phyloP scores from a whole-genome alignment of 2,797 vertebrate species.

The Sparus aurata region DNA sequence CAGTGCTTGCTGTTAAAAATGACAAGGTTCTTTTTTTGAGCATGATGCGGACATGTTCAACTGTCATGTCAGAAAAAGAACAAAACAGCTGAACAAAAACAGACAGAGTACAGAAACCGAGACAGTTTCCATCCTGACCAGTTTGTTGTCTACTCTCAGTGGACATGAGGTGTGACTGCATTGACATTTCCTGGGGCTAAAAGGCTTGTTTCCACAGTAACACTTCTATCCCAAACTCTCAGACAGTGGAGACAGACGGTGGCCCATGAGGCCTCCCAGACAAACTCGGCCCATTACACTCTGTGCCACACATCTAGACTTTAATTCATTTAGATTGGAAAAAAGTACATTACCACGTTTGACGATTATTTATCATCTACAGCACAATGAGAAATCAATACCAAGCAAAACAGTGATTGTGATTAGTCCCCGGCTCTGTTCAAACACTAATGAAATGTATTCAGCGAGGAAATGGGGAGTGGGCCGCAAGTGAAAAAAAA shows the following conservation, averaged over 20 bases:
- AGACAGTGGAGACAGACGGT: slow-evolving; percentile 8
- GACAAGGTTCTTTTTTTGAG: background rate
- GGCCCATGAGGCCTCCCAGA: slow-evolving; percentile 40
- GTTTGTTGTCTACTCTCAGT: slow-evolving; percentile 48
- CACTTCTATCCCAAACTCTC: slow-evolving; percentile 40
- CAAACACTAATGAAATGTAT: slow-evolving; percentile 66
- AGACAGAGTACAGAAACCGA: background rate
- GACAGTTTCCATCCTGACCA: slow-evolving; percentile 29
- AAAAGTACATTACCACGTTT: slow-evolving; percentile 48
- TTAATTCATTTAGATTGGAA: slow-evolving; percentile 56
- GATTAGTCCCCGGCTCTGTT: slow-evolving; percentile 57
- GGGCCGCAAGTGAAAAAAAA: slow-evolving; percentile 69
- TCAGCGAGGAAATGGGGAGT: slow-evolving; percentile 61
- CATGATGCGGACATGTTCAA: slow-evolving; percentile 13
- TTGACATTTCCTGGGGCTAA: slow-evolving; percentile 71
- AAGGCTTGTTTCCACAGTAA: slow-evolving; percentile 67
- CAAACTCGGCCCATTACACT: slow-evolving; percentile 40
- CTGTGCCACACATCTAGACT: slow-evolving; percentile 44
- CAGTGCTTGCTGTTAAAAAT: background rate
- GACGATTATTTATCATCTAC: slow-evolving; percentile 71
- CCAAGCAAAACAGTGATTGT: slow-evolving; percentile 57
- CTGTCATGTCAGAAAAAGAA: slow-evolving; percentile 6
- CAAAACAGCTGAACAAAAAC: slow-evolving; percentile 1
- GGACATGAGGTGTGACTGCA: slow-evolving; percentile 62
- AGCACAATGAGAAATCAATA: slow-evolving; percentile 73